phyloP scores from a whole-genome alignment of 2,888 invertebrate species.

The Drosophila robusta region DNA sequence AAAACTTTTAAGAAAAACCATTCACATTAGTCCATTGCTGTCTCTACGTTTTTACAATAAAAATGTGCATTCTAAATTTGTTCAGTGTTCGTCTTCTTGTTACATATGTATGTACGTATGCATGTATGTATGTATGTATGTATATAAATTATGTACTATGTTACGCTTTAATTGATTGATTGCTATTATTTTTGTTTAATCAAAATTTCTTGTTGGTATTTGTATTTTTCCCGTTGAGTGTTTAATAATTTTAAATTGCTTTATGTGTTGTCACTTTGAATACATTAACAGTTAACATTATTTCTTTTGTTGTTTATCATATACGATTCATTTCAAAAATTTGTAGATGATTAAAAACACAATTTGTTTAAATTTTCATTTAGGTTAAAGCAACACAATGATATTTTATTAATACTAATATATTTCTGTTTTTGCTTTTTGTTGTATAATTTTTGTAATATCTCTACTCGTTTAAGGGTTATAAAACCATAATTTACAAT shows the following conservation, averaged over 20 bases:
- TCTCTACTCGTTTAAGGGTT: conserved; percentile 46
- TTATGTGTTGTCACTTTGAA: conserved; percentile 50
- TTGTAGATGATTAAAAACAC: conserved; percentile 47
- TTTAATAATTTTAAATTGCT: conserved; percentile 55
- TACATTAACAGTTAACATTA: conserved; percentile 70
- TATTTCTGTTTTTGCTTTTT: conserved; percentile 16
- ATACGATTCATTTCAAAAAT: conserved; percentile 42
- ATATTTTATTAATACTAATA: conserved; percentile 57
- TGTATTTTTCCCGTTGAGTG: conserved; percentile 23
- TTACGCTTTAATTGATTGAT: conserved; percentile 62
- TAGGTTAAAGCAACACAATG: conserved; percentile 66
- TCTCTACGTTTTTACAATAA: conserved; percentile 42
- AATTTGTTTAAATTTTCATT: conserved; percentile 46
- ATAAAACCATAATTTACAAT: conserved; percentile 67
- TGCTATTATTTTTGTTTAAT: conserved; percentile 62
- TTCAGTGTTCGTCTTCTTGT: conserved; percentile 38
- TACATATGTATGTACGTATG: conserved; percentile 24
- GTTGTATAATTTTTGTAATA: conserved; percentile 38
- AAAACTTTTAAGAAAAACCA: conserved; percentile 22
- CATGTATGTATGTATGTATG: conserved; percentile 33
- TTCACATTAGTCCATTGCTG: conserved; percentile 18
- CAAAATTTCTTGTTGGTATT: conserved; percentile 54
- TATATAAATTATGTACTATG: conserved; percentile 52
- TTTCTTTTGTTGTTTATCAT: conserved; percentile 44
- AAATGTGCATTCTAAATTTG: conserved; percentile 58